Percentiles rank a stretch among this genome's conserved stretches.
Conservation (phyloP, 2,113 vertebrate species). For the Marmota monax region DNA sequence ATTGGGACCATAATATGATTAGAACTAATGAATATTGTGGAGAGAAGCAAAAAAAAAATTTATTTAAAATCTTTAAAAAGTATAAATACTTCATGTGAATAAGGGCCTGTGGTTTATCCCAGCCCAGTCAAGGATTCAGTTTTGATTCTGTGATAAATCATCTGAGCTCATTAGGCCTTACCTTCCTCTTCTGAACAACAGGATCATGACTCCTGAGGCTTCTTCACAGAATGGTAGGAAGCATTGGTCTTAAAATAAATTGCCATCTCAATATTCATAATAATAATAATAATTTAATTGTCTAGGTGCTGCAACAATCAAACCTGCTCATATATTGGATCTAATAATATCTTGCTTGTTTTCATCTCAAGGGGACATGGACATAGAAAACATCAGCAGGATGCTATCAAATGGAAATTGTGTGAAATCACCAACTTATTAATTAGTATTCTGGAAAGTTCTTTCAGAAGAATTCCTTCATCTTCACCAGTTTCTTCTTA, state of each 20-base stretch:
- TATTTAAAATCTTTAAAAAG: slow-evolving; percentile 82
- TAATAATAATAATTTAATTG: neutral
- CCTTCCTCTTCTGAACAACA: slow-evolving; percentile 19
- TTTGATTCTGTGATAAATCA: slow-evolving; percentile 65
- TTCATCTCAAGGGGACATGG: neutral
- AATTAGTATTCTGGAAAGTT: neutral
- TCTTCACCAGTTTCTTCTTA: neutral
- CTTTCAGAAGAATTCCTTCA: slow-evolving; percentile 26
- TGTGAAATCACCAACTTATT: neutral
- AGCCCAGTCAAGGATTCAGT: slow-evolving; percentile 11
- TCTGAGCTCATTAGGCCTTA: neutral
- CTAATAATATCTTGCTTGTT: slow-evolving; percentile 4
- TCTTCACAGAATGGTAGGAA: neutral
- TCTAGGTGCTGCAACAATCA: neutral
- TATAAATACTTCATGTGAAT: slow-evolving; percentile 82
- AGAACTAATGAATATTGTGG: slow-evolving; percentile 84
- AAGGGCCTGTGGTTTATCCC: slow-evolving; percentile 63
- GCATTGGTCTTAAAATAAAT: slow-evolving; percentile 39
- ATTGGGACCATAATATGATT: slow-evolving; percentile 85
- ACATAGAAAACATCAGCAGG: neutral
- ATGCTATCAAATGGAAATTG: neutral
- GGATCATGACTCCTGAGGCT: neutral
- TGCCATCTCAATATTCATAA: slow-evolving; percentile 8
- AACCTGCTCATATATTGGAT: neutral
- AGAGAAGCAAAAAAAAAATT: slow-evolving; percentile 77